Percentiles rank a stretch among this genome's conserved stretches.
These are phyloP conservation scores for Cylas formicarius DNA, from an alignment of 1,140 invertebrate genomes.

Conservation along the genomic window DNA sequence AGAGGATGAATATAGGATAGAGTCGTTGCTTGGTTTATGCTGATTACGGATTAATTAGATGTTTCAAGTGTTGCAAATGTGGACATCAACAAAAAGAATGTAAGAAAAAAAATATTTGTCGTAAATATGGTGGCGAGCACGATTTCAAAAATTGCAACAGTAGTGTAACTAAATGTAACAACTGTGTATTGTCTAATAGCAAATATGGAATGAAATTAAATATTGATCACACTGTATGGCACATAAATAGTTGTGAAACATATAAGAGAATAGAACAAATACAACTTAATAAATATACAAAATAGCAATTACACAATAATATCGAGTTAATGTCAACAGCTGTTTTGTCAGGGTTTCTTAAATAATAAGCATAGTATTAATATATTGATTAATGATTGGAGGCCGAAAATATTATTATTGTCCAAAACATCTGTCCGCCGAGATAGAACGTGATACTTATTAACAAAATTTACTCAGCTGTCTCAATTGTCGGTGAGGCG, in stretches of 20 bases:
- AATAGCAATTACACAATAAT: conserved; percentile 11
- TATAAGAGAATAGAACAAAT: conserved; percentile 7
- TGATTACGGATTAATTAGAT: conserved; percentile 9
- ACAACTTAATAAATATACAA: conserved; percentile 2
- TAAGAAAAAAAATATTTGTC: conserved; percentile 3
- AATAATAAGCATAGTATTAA: no score
- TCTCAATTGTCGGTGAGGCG: no score
- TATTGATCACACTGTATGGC: conserved; percentile 5
- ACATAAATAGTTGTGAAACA: conserved; percentile 8
- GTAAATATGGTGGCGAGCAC: conserved; percentile 10
- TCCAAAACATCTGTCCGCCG: conserved; percentile 2
- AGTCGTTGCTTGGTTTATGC: conserved; percentile 11
- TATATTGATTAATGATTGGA: conserved; percentile 12
- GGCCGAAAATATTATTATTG: conserved; percentile 10
- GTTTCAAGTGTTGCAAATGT: conserved; percentile 11
- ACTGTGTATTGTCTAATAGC: conserved; percentile 12
- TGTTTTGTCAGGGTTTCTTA: conserved; percentile 9
- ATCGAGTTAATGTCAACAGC: conserved; percentile 1
- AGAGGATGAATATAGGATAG: conserved; percentile 13
- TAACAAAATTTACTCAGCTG: no score
- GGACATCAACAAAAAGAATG: conserved; percentile 6
- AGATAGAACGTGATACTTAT: no score
- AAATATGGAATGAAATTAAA: conserved; percentile 12
- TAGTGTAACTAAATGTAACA: conserved; percentile 5
- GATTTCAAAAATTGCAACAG: conserved; percentile 4